Evolutionary conservation across 2,797 vertebrate genomes (phyloP).

Genomic region (Miichthys miiuy): DNA sequence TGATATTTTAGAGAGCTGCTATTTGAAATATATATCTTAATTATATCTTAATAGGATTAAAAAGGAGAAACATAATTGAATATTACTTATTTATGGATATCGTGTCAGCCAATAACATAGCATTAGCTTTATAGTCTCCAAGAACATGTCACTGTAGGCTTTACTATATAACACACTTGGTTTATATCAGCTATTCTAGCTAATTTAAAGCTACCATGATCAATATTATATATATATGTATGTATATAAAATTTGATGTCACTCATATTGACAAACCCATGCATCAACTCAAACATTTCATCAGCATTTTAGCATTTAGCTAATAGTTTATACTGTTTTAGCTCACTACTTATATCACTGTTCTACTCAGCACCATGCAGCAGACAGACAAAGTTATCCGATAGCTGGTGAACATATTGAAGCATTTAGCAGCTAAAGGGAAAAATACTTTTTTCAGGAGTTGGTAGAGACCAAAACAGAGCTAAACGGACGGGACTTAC

Average conservation of each 20-base stretch:
- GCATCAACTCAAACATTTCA: background rate
- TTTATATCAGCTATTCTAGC: background rate
- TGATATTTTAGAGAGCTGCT: constrained; percentile 6
- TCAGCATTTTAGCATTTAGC: background rate
- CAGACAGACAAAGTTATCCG: background rate
- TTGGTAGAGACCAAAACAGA: background rate
- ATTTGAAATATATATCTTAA: background rate
- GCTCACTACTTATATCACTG: background rate
- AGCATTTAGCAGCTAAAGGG: background rate
- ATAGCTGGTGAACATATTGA: background rate
- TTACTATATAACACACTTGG: background rate
- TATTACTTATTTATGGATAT: background rate
- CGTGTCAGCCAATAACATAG: background rate
- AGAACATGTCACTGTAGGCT: background rate
- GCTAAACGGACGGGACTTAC: background rate
- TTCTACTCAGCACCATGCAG: background rate
- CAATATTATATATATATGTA: too few species aligned
- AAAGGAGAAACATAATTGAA: background rate
- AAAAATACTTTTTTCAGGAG: background rate
- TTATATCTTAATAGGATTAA: background rate
- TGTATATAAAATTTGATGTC: too few species aligned
- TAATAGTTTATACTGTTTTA: background rate
- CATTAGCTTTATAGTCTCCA: background rate
- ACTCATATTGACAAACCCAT: background rate
- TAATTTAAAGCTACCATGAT: background rate